These are phyloP conservation scores for Phoxinus phoxinus DNA, from an alignment of 2,113 vertebrate genomes.

Conservation along the genomic window DNA sequence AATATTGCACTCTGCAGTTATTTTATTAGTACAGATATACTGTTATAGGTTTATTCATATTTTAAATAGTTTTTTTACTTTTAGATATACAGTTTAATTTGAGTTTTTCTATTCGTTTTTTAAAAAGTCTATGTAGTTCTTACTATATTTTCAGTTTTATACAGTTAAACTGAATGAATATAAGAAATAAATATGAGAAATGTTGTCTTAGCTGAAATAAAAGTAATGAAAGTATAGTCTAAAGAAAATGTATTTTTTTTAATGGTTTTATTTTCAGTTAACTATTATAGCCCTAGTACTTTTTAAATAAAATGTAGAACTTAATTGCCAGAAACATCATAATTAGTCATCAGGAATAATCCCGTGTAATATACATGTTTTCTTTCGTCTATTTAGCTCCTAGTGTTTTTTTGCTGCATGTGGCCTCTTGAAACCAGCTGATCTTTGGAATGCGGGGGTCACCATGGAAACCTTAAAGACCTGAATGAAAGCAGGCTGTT, in stretches of 20 bases:
- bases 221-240: no score
- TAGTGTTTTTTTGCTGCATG: conserved; percentile 20
- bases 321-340: not conserved
- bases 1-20: no score
- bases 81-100: not conserved
- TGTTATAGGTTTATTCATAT: not conserved
- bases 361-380: not conserved
- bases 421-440: conserved; percentile 56
- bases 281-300: not conserved
- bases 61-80: not conserved
- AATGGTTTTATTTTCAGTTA: not conserved
- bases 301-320: not conserved
- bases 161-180: not conserved
- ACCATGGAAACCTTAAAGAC: conserved; percentile 55
- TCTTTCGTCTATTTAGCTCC: not conserved
- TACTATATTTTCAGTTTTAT: not conserved
- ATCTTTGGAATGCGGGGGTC: conserved; percentile 58
- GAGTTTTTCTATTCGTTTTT: not conserved
- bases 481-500: conserved; percentile 48
- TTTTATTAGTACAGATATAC: not conserved
- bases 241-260: no score
- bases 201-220: not conserved
- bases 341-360: not conserved
- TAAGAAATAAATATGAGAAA: not conserved
- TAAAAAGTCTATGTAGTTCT: not conserved